Evolutionary conservation across 2,888 invertebrate genomes (phyloP), one percentile per base, ranked within the genome.

Genomic region (Drosophila yooni): DNA sequence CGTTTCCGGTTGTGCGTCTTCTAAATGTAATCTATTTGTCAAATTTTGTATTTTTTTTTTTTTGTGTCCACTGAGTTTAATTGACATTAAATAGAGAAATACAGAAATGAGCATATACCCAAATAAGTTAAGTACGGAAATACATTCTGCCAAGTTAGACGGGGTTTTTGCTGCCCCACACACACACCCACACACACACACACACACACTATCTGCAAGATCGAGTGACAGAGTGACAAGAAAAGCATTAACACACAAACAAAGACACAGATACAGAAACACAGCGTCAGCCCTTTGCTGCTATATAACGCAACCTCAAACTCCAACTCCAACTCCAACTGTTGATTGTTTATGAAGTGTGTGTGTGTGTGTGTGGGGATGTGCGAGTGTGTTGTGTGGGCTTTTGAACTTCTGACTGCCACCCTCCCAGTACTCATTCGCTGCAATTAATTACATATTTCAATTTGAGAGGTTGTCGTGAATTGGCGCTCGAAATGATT

Each of bases 401-500:
- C 46, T 38, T 15, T 52, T 25, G 18, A 33, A 52, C n/a, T 18
- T 6, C 38, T n/a, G 33, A 31, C 27, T 21, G 18, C 6, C 29
- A 8, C 1, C 4, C 15, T 6, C n/a, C 15, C 34, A 13, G 8
- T 3, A 13, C 21, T 25, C 4, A 29, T 1, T 15, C 8, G 13
- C 36, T 53, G 53, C 54, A 73, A 75, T 72, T 72, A 72, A 76
- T 54, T 54, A 70, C 76, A 68, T 43, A 72, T 66, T 50, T 57
- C 57, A 46, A 50, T 53, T 74, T 34, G 52, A 74, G 18, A 40
- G 48, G 33, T 62, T 18, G 60, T 38, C 57, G 52, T 33, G 31
- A 67, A 36, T 15, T 54, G 60, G 36, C 33, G 40, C 40, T 38
- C 21, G 10, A 38, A 36, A 62, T 29, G 54, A n/a, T 38, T 53